Evolutionary conservation across 2,113 vertebrate species (phyloP).

Genomic region (Brachypodius melanocephalos): DNA sequence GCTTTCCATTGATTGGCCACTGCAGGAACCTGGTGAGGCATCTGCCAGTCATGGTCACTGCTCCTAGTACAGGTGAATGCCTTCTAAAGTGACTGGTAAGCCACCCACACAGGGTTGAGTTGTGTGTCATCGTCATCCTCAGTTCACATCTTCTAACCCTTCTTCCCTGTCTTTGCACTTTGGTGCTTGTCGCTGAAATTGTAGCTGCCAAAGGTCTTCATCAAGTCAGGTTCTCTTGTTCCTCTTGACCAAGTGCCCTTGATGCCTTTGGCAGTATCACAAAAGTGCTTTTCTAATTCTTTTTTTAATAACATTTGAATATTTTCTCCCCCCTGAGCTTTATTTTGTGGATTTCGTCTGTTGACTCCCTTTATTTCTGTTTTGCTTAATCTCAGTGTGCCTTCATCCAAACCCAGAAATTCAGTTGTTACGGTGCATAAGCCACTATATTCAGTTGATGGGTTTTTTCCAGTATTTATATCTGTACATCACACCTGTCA

Average conservation of each 20-base stretch:
- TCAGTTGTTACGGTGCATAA: too few relatives aligned
- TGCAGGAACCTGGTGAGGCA: neutral
- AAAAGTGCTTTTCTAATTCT: neutral
- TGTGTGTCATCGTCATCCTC: neutral
- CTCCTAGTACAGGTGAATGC: neutral
- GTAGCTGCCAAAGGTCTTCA: neutral
- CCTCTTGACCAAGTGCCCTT: neutral
- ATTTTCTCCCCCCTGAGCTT: neutral
- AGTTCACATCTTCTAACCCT: neutral
- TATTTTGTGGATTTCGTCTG: neutral
- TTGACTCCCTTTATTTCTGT: neutral
- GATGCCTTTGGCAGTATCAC: neutral
- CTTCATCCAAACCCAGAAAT: neutral
- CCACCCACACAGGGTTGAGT: neutral
- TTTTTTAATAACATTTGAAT: neutral
- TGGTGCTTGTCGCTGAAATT: neutral
- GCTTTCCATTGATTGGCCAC: neutral
- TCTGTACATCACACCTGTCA: neutral
- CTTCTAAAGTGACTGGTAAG: neutral
- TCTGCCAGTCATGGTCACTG: neutral
- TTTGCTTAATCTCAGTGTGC: neutral
- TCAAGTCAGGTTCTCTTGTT: neutral
- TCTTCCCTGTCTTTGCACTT: neutral
- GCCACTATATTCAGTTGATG: neutral
- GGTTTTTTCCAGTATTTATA: rapidly evolving